phyloP scores from a whole-genome alignment of 2,797 vertebrate species.

The Streptopelia turtur region DNA sequence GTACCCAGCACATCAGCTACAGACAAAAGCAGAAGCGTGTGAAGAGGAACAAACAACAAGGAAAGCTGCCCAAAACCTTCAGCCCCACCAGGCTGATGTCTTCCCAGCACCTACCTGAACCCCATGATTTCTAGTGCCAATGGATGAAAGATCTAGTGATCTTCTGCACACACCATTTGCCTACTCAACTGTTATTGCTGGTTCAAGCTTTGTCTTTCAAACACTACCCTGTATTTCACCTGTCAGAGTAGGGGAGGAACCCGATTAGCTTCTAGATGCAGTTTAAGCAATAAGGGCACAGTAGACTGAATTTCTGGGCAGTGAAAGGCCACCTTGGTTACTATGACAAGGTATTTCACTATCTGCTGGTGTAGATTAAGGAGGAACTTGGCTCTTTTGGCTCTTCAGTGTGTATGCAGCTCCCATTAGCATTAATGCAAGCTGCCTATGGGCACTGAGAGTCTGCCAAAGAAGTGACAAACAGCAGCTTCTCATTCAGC shows the following conservation, averaged over 20 bases:
- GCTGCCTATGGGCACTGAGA: neutral
- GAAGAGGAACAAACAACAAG: neutral
- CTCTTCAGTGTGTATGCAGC: neutral
- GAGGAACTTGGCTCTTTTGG: conserved; percentile 12
- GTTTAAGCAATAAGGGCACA: neutral
- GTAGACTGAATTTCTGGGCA: conserved; percentile 53
- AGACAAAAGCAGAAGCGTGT: neutral
- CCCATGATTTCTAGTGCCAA: neutral
- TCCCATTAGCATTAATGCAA: conserved; percentile 34
- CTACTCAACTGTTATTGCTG: neutral
- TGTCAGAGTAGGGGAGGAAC: conserved; percentile 21
- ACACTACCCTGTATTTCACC: conserved; percentile 14
- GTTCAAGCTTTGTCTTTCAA: neutral
- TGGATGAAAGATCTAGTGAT: neutral
- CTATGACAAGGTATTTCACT: neutral
- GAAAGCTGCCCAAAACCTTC: neutral
- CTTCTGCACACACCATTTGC: neutral
- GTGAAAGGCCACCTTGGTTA: conserved; percentile 18
- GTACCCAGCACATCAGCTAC: neutral
- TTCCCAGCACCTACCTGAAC: neutral
- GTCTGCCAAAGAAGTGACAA: conserved; percentile 43
- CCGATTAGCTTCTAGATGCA: conserved; percentile 4
- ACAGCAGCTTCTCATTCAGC: conserved; percentile 48
- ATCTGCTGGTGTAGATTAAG: neutral
- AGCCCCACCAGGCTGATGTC: neutral